These are phyloP conservation scores for Idaea biselata DNA, from an alignment of 2,888 invertebrate species.

Conservation along the genomic window DNA sequence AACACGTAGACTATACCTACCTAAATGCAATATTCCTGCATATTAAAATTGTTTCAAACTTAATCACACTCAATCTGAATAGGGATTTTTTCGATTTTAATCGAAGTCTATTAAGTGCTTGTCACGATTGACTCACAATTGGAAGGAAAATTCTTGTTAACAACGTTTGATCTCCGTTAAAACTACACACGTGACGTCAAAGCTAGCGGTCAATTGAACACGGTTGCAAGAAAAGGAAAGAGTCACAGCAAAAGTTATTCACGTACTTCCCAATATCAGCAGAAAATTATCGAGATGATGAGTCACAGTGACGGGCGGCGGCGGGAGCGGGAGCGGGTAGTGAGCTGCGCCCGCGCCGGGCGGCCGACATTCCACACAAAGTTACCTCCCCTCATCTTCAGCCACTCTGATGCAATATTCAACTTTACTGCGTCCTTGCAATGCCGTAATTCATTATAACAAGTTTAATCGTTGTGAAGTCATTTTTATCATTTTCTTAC, in stretches of 20 bases:
- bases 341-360: constrained; percentile 33
- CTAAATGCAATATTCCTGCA: neutral
- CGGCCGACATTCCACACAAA: constrained; percentile 71
- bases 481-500: constrained; percentile 69
- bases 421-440: constrained; percentile 81
- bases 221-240: constrained; percentile 43
- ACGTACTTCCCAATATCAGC: constrained; percentile 66
- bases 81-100: neutral
- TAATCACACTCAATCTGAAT: too few species aligned
- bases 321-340: constrained; percentile 15
- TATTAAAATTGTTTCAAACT: neutral
- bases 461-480: constrained; percentile 66
- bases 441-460: constrained; percentile 80
- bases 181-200: constrained; percentile 52
- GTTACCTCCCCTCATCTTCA: constrained; percentile 70
- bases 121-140: constrained; percentile 34
- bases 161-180: constrained; percentile 30
- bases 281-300: constrained; percentile 52
- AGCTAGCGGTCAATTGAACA: constrained; percentile 36
- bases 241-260: constrained; percentile 41
- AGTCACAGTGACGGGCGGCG: constrained; percentile 48
- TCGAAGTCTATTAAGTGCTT: constrained; percentile 12
- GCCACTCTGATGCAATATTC: constrained; percentile 78
- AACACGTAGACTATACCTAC: neutral
- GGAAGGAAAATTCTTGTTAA: constrained; percentile 31